These are phyloP conservation scores for Phenganax stokvisi DNA, from an alignment of 92 coral and sea anemone genomes.

Conservation along the genomic window DNA sequence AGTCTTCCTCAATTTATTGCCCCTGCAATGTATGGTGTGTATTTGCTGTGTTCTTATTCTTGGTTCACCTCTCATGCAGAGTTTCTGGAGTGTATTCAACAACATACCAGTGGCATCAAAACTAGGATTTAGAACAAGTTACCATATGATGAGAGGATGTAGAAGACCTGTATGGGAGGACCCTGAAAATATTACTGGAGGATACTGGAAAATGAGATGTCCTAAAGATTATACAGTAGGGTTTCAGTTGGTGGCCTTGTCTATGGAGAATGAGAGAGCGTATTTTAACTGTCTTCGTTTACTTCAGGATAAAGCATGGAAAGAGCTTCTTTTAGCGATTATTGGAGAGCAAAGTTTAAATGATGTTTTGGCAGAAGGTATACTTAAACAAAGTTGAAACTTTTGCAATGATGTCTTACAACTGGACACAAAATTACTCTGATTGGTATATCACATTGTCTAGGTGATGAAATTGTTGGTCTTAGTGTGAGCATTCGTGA, in stretches of 20 bases:
- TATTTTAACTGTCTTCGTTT: background rate
- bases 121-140: conserved; percentile 81
- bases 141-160: conserved; percentile 93
- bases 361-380: conserved; percentile 68
- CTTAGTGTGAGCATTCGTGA: conserved; percentile 93
- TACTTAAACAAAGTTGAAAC: background rate
- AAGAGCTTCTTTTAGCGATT: conserved; percentile 81
- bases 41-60: background rate
- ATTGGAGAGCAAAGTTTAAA: conserved; percentile 81
- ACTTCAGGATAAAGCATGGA: conserved; percentile 81
- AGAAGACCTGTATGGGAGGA: conserved; percentile 98
- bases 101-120: conserved; percentile 70
- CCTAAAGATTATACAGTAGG: conserved; percentile 71
- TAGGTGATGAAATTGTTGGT: conserved; percentile 94
- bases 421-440: background rate
- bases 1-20: no score
- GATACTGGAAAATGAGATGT: conserved; percentile 99
- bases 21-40: no score
- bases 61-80: conserved; percentile 45
- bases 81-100: conserved; percentile 99
- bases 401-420: background rate
- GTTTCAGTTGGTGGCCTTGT: background rate
- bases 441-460: background rate
- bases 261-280: background rate
- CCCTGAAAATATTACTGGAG: conserved; percentile 80